Evolutionary conservation across 1,140 invertebrate species (phyloP), one percentile per base, ranked within the genome.

Genomic region (Phymorhynchus buccinoides): DNA sequence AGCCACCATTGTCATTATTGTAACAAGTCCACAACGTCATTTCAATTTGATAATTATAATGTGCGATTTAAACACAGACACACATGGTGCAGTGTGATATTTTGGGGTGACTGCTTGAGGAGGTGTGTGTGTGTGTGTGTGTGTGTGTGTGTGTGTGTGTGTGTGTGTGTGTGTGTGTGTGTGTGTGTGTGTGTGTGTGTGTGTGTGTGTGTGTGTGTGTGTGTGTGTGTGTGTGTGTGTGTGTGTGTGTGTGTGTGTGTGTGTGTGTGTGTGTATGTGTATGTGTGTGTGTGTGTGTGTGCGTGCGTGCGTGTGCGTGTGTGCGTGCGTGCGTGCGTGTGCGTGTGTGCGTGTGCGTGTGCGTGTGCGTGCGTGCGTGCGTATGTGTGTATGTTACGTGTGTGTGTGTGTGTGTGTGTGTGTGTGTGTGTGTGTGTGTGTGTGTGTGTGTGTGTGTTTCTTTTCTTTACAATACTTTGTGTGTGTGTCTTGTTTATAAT

Each of bases 121-220:
- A 3, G 16, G 14, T 68, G 62, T 68, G 62, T 68, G 62, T 68
- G 62, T 68, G 48, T 52, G 48, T 52, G 48, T 52, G 48, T 52
- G 48, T 52, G 62, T 68, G 62, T 68, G 62, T 68, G 62, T 68
- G 62, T 68, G 62, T 68, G 62, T 68, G 62, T 68, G 62, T 68
- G 62, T 68, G 62, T 68, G 62, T 68, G 62, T 68, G 62, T 68
- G 62, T 68, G 62, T 68, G 62, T 68, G 62, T 68, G 62, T 4
- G 62, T 68, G 62, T 4, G 62, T 68, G 62, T 4, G 62, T 68
- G 62, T 4, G 62, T 68, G 62, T 4, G 62, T 68, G 62, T 4
- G 62, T 68, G 62, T 27, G 62, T 68, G 62, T 27, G 62, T 68
- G 62, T 27, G 62, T 68, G 62, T 27, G 62, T 68, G 62, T 27